A percentile compares a stretch with the other conserved stretches of the same genome.
Evolutionary conservation across 2,113 vertebrate species (phyloP).

Genomic region (Alaudala cheleensis): DNA sequence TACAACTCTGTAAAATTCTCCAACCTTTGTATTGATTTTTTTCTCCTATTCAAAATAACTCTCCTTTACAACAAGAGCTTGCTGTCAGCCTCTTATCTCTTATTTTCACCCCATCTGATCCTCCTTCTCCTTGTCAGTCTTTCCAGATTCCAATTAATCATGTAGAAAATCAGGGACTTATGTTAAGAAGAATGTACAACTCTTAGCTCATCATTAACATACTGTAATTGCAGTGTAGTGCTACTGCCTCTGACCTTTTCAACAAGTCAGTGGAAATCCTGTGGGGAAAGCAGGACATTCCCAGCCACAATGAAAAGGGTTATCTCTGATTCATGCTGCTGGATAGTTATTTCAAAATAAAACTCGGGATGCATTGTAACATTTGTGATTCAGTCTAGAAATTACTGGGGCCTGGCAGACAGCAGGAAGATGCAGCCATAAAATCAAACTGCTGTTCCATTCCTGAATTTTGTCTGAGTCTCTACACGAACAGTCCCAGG

Average conservation of each 20-base stretch:
- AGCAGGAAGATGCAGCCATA: neutral
- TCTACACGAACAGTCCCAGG: neutral
- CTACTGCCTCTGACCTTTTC: constrained; percentile 30
- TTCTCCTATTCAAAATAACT: constrained; percentile 66
- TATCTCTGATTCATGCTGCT: neutral
- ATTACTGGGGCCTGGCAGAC: neutral
- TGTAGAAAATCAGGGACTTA: constrained; percentile 58
- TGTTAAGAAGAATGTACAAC: constrained; percentile 43
- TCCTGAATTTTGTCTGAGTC: neutral
- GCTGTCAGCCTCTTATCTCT: constrained; percentile 65
- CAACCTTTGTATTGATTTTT: constrained; percentile 66
- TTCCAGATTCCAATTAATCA: constrained; percentile 50
- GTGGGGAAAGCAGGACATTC: constrained; percentile 28
- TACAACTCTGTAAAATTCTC: constrained; percentile 68
- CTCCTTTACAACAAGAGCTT: constrained; percentile 57
- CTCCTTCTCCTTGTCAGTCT: constrained; percentile 47
- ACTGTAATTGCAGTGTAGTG: constrained; percentile 33
- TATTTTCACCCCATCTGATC: constrained; percentile 59
- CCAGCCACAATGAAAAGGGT: neutral
- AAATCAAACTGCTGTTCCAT: neutral
- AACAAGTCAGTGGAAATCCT: constrained; percentile 9
- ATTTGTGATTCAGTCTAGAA: constrained; percentile 1
- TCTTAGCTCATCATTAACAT: constrained; percentile 55
- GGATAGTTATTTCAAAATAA: constrained; percentile 32
- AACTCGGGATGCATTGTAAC: neutral